phyloP scores from a whole-genome alignment of 2,888 invertebrate genomes.

The Dicyrtoma fusca region DNA sequence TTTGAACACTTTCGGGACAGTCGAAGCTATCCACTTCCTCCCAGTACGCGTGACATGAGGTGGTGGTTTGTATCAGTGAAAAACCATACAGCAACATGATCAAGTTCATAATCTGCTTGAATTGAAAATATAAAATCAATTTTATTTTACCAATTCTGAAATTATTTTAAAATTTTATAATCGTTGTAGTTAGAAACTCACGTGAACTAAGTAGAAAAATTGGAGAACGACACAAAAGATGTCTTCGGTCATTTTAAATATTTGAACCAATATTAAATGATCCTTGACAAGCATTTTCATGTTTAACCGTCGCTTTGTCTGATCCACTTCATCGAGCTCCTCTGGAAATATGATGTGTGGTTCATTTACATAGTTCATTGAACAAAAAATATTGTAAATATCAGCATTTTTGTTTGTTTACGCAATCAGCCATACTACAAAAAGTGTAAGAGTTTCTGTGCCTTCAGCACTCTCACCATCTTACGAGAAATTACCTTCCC shows the following conservation, averaged over 20 bases:
- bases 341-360: background rate
- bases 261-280: slow-evolving; percentile 39
- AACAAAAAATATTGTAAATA: background rate
- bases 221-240: slow-evolving; percentile 32
- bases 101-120: background rate
- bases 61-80: background rate
- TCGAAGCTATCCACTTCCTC: background rate
- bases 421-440: too few relatives aligned
- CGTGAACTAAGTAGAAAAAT: slow-evolving; percentile 34
- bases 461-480: too few relatives aligned
- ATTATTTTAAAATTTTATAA: too few relatives aligned
- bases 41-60: background rate
- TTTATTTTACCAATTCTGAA: too few relatives aligned
- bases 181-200: background rate
- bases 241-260: slow-evolving; percentile 41
- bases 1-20: background rate
- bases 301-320: slow-evolving; percentile 8
- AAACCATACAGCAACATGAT: slow-evolving; percentile 1
- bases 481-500: slow-evolving; percentile 9
- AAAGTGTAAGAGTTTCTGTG: too few relatives aligned
- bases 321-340: background rate
- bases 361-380: background rate
- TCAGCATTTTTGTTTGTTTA: background rate
- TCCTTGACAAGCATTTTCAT: slow-evolving; percentile 32
- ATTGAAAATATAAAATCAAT: background rate